These are phyloP conservation scores for Clarias batrachus DNA, from an alignment of 2,113 vertebrate genomes.

Conservation along the genomic window DNA sequence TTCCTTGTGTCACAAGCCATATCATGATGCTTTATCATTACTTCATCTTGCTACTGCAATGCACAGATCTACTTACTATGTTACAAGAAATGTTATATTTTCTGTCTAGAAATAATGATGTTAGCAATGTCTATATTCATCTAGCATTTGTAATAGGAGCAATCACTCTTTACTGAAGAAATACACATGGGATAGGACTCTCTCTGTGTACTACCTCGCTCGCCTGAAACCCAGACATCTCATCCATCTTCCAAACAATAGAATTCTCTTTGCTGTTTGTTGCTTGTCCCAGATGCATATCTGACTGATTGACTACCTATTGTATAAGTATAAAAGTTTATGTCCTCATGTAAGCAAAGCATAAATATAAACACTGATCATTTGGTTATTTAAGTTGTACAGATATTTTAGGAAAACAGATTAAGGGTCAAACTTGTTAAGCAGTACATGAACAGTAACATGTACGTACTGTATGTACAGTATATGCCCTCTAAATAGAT, in stretches of 20 bases:
- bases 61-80: constrained; percentile 4
- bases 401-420: not conserved
- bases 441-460: not conserved
- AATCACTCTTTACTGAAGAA: constrained; percentile 11
- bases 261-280: constrained; percentile 37
- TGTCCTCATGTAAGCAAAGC: constrained; percentile 19
- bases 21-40: constrained; percentile 1
- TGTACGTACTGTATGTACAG: not conserved
- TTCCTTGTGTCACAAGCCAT: constrained; percentile 2
- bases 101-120: not conserved
- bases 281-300: constrained; percentile 53
- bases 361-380: constrained; percentile 13
- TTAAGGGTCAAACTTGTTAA: not conserved
- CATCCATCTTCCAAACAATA: constrained; percentile 52
- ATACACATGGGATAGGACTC: constrained; percentile 22
- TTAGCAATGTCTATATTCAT: constrained; percentile 1
- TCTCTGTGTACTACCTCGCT: constrained; percentile 15
- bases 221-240: constrained; percentile 31
- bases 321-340: constrained; percentile 45
- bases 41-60: constrained; percentile 3
- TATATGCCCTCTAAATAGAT: not conserved
- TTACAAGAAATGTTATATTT: not conserved
- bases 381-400: constrained; percentile 12
- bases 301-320: constrained; percentile 53
- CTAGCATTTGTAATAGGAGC: constrained; percentile 4